Evolutionary conservation across 2,797 vertebrate species (phyloP), one percentile per base, ranked within the genome.

Genomic region (Dryobates pubescens): DNA sequence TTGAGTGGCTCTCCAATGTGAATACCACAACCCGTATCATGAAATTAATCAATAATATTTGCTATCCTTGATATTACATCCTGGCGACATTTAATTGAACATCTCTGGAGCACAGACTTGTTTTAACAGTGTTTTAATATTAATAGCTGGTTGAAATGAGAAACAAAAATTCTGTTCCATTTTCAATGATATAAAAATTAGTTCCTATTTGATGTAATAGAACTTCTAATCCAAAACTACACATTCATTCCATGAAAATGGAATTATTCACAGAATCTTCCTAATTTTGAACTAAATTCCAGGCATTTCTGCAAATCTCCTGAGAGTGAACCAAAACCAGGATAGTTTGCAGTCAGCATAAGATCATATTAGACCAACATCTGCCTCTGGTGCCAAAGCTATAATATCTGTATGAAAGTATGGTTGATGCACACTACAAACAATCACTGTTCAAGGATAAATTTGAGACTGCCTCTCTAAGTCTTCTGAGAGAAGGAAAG

Each of bases 11-110:
- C 22, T 95, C 78, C 75, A 61, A 91, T 94, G 85, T 88, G 92
- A 96, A 68, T 64, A 65, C 27, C 74, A 82, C 62, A 95, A 78
- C 68, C 30, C 74, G 47, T 71, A 56, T 70, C 65, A 86, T 65
- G 45, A 93, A 94, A 86, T 89, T 83, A 91, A 94, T 96, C 87
- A 85, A 86, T 93, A 94, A 86, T 45, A 72, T 51, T 88, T 88
- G 63, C 73, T 93, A 72, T 54, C 79, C 79, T 91, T 88, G 61
- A 64, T 89, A 84, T 67, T 95, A 79, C 65, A 74, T 85, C 88
- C 76, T 64, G 36, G 45, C 64, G 54, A 78, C 76, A 82, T 32
- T 70, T 86, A 73, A 56, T 45, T 82, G 62, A 67, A 70, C 32
- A 53, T 41, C 34, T 72, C n/a, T 86, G 69, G 68, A 76, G 67